These are phyloP conservation scores for Calypte anna DNA, from an alignment of 2,113 vertebrate genomes.

Conservation along the genomic window DNA sequence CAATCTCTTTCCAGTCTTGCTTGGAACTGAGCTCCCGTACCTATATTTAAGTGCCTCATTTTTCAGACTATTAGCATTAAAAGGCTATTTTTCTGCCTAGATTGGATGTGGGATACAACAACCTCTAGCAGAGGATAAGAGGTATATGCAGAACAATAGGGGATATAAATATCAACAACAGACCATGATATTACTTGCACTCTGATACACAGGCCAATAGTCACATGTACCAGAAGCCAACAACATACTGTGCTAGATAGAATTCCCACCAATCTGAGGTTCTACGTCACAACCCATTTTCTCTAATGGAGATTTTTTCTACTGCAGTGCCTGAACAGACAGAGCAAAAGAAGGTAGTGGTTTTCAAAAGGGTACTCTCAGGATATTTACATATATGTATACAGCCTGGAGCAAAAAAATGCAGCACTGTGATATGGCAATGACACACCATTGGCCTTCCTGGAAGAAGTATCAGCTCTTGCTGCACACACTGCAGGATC, in stretches of 20 bases:
- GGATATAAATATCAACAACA: background rate
- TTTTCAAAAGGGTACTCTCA: background rate
- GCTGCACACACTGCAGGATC: background rate
- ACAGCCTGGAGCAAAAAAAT: background rate
- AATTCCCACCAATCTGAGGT: background rate
- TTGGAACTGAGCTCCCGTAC: background rate
- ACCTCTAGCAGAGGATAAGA: background rate
- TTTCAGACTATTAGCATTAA: background rate
- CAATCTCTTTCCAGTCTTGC: fast-evolving
- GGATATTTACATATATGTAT: background rate
- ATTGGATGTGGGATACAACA: background rate
- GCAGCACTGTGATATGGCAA: background rate
- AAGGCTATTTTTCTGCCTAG: background rate
- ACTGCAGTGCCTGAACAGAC: background rate
- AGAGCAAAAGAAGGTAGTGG: background rate
- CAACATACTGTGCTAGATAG: background rate
- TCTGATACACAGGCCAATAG: background rate
- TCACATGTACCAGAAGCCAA: fast-evolving
- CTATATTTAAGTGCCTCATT: background rate
- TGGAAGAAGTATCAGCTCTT: background rate
- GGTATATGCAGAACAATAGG: fast-evolving
- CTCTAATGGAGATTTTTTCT: background rate
- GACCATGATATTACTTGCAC: fast-evolving
- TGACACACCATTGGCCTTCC: background rate
- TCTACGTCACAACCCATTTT: background rate